Conservation (phyloP, 2,888 invertebrate genomes). For the Hecatera dysodea region DNA sequence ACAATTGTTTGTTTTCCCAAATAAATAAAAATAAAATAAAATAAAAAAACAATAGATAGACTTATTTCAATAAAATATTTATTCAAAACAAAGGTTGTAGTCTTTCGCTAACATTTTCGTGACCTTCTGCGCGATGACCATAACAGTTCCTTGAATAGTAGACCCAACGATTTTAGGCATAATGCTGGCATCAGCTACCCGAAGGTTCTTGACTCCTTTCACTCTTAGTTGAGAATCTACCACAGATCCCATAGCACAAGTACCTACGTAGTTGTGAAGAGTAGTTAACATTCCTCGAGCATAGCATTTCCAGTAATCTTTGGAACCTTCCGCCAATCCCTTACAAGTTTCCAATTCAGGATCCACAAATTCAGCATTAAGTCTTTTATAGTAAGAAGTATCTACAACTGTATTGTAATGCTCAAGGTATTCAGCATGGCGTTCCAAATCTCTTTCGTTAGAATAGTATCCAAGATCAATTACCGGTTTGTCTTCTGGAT, state of each 20-base stretch:
- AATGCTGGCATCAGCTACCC: constrained; percentile 93
- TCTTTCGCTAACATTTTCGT: constrained; percentile 54
- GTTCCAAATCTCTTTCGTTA: constrained; percentile 86
- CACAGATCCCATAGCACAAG: constrained; percentile 94
- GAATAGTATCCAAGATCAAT: constrained; percentile 91
- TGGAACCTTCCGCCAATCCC: constrained; percentile 71
- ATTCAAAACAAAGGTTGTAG: constrained; percentile 20
- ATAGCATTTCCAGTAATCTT: constrained; percentile 93
- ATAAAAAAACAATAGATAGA: not conserved
- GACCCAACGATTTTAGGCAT: constrained; percentile 93
- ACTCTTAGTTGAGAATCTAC: constrained; percentile 92
- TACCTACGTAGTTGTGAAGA: constrained; percentile 89
- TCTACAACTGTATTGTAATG: constrained; percentile 72
- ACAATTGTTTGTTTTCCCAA: no score
- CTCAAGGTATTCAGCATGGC: constrained; percentile 78
- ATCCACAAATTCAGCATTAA: constrained; percentile 72
- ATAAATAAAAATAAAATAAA: no score
- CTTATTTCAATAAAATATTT: not conserved
- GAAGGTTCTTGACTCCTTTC: constrained; percentile 91
- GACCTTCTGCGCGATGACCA: constrained; percentile 93
- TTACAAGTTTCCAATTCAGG: constrained; percentile 55
- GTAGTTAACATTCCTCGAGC: constrained; percentile 68
- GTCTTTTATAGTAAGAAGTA: constrained; percentile 80
- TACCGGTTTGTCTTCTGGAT: constrained; percentile 90
- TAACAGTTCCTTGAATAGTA: constrained; percentile 92